These are phyloP conservation scores for Steinernema carpocapsae DNA, from an alignment of 2,888 invertebrate species.

Conservation along the genomic window DNA sequence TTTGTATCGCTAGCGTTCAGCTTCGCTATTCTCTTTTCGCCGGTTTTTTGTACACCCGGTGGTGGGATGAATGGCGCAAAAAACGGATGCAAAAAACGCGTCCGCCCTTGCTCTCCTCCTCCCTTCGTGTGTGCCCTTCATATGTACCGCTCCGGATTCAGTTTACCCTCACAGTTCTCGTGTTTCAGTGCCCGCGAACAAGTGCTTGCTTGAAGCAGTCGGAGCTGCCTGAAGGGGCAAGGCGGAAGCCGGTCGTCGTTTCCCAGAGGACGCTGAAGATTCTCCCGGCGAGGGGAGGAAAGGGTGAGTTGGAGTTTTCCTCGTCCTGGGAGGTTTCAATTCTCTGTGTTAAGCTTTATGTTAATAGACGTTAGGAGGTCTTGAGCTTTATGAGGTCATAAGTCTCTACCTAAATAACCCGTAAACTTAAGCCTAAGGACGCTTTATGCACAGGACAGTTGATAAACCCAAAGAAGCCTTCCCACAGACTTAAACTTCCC, in stretches of 20 bases:
- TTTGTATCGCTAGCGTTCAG: neutral
- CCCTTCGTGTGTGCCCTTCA: neutral
- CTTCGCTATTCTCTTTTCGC: slow-evolving; percentile 30
- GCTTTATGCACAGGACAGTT: too few species aligned
- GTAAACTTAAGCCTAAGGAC: neutral
- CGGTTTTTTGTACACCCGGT: slow-evolving; percentile 1
- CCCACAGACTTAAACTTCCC: too few species aligned
- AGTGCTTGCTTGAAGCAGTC: slow-evolving; percentile 2
- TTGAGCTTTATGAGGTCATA: too few species aligned
- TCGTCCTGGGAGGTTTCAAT: neutral
- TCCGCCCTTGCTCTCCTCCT: slow-evolving; percentile 6
- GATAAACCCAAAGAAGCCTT: too few species aligned
- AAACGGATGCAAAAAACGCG: slow-evolving; percentile 27
- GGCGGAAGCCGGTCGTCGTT: slow-evolving; percentile 8
- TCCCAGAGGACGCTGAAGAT: neutral
- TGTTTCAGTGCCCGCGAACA: slow-evolving; percentile 30
- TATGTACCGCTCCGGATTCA: slow-evolving; percentile 22
- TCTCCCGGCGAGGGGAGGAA: neutral
- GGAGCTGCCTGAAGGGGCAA: slow-evolving; percentile 10
- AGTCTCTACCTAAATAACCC: neutral
- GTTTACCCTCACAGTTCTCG: neutral
- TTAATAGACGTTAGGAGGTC: too few species aligned
- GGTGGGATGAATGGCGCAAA: neutral
- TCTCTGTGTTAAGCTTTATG: too few species aligned
- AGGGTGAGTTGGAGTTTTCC: slow-evolving; percentile 24